Conservation (phyloP, 2,113 vertebrate genomes). For the Dunckerocampus dactyliophorus region DNA sequence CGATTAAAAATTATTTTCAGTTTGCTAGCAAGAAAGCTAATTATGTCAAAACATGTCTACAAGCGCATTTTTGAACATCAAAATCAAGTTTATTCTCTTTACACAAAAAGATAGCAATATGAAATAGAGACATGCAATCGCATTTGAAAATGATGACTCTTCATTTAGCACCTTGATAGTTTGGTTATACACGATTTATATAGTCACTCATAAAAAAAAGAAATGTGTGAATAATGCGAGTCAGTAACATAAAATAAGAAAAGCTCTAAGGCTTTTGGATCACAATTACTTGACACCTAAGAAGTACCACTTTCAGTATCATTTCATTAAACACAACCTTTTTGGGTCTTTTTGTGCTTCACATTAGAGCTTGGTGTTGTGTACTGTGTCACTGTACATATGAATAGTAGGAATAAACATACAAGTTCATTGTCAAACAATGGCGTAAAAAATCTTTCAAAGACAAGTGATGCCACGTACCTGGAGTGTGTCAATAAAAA, state of each 20-base stretch:
- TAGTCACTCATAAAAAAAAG: slow-evolving; percentile 73
- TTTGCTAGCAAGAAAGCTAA: too few species aligned
- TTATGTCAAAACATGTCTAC: too few species aligned
- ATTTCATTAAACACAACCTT: slow-evolving; percentile 36
- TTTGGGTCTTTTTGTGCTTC: slow-evolving; percentile 63
- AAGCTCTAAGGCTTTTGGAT: slow-evolving; percentile 44
- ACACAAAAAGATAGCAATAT: neutral
- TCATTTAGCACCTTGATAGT: slow-evolving; percentile 76
- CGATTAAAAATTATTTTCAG: too few species aligned
- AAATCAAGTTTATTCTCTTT: neutral
- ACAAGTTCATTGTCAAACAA: slow-evolving; percentile 55
- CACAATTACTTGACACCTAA: slow-evolving; percentile 55
- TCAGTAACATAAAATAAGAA: slow-evolving; percentile 65
- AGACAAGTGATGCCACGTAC: slow-evolving; percentile 33
- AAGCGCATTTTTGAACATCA: neutral
- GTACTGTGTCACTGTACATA: slow-evolving; percentile 43
- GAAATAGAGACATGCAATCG: neutral
- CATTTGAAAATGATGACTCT: slow-evolving; percentile 48
- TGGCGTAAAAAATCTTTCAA: slow-evolving; percentile 19
- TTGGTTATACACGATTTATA: slow-evolving; percentile 71
- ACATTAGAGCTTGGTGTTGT: slow-evolving; percentile 55
- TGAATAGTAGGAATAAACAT: slow-evolving; percentile 42
- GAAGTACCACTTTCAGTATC: slow-evolving; percentile 61
- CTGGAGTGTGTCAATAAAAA: slow-evolving; percentile 38
- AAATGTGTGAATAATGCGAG: slow-evolving; percentile 62